Conservation (phyloP, 2,113 vertebrate genomes). For the Rhinoderma darwinii region DNA sequence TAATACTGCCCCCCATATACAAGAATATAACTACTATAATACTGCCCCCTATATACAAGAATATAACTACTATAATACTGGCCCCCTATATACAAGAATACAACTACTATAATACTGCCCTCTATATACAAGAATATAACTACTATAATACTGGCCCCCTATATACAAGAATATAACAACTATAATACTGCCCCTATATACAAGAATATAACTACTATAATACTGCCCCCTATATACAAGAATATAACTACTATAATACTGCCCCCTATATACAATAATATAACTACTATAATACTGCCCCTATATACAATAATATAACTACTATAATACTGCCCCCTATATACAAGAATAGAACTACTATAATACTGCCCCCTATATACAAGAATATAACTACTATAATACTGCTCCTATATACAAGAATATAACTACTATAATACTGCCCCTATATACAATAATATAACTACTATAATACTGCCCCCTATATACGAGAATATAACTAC, state of each 20-base stretch:
- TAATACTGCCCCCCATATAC: too few species aligned
- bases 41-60: too few species aligned
- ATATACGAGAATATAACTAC: neutral
- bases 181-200: neutral
- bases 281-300: neutral
- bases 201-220: constrained; percentile 4
- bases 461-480: neutral
- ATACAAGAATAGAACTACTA: neutral
- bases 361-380: neutral
- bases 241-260: constrained; percentile 12
- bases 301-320: neutral
- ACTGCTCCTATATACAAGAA: constrained; percentile 5
- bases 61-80: too few species aligned
- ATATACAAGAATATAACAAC: constrained; percentile 1
- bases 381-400: constrained; percentile 10
- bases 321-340: neutral
- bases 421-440: constrained; percentile 9
- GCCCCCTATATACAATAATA: neutral
- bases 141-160: neutral
- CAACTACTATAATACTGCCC: too few species aligned
- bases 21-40: too few species aligned
- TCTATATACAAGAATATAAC: too few species aligned
- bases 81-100: too few species aligned
- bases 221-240: neutral
- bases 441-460: constrained; percentile 2